Base-by-base conservation (phyloP, 2,113 vertebrate genomes). In the Stegostoma tigrinum region DNA sequence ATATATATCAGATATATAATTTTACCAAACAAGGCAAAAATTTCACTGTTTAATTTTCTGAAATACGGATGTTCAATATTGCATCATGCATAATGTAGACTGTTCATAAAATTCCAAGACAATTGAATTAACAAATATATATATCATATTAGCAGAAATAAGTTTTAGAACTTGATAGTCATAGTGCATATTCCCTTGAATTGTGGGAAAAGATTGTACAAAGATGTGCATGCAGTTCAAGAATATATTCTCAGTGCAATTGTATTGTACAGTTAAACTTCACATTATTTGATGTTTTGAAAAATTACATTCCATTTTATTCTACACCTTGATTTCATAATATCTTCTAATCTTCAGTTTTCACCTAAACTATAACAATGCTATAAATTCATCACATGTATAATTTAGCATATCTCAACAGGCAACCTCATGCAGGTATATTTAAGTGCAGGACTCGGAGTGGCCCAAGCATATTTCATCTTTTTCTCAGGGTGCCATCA, bases 381-480 rank as follows among this genome's bases (percentile, higher is more conserved):
- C 94, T 72, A 45, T 95, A 75, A 70, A 15, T 52, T 95, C 21
- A 70, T 95, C 21, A 70, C 72, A 72, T 8, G 42, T 93, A 93
- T 72, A 14, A 48, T 72, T 95, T 48, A 95, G 68, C 67, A 95
- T 30, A 72, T 72, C 14, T 95, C 94, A 95, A 94, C 67, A 95
- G 93, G 94, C 94, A 95, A 95, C 45, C 24, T 95, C 94, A 75
- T 95, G 94, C 94, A 95, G 67, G 72, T 95, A 95, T 95, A 95
- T 72, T 95, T 95, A 72, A 61, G 27, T 72, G 10, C 38, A 72
- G 68, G 45, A 75, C 24, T 72, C n/a, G 48, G 67, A 45, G n/a
- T 70, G 70, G 27, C 52, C 87, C 30, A 93, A 93, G 89, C n/a
- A 66, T 19, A 93, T 48, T 95, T 34, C 45, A 72, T 70, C 21